phyloP scores from a whole-genome alignment of 2,888 invertebrate species.

The Eutolmus rufibarbis region DNA sequence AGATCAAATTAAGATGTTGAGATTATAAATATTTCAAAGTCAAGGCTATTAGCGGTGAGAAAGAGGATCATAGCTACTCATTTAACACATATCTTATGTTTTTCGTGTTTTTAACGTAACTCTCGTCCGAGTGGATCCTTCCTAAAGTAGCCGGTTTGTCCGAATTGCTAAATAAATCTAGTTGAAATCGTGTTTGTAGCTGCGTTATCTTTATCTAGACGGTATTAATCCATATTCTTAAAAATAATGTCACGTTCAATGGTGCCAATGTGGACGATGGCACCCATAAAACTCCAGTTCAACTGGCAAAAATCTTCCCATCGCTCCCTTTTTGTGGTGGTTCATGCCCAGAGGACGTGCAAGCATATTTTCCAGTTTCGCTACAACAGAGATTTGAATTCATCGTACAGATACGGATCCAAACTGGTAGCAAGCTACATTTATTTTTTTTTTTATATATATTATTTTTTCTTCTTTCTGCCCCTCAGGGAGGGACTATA shows the following conservation, averaged over 20 bases:
- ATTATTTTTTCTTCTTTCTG: background rate
- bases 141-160: background rate
- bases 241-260: conserved; percentile 32
- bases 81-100: background rate
- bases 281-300: background rate
- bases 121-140: background rate
- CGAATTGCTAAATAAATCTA: background rate
- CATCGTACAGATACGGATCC: conserved; percentile 7
- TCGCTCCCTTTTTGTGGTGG: background rate
- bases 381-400: conserved; percentile 10
- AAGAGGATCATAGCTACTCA: background rate
- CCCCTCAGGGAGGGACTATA: background rate
- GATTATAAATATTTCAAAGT: background rate
- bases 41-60: background rate
- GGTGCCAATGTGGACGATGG: conserved; percentile 32
- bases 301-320: background rate
- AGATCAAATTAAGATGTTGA: background rate
- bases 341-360: background rate
- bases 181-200: background rate
- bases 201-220: conserved; percentile 9
- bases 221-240: conserved; percentile 24
- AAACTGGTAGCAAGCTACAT: background rate
- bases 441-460: no score
- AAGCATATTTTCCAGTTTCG: background rate
- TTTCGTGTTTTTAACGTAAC: background rate